Evolutionary conservation across 2,797 vertebrate genomes (phyloP), one percentile per base, ranked within the genome.

Genomic region (Diplodus sargus): DNA sequence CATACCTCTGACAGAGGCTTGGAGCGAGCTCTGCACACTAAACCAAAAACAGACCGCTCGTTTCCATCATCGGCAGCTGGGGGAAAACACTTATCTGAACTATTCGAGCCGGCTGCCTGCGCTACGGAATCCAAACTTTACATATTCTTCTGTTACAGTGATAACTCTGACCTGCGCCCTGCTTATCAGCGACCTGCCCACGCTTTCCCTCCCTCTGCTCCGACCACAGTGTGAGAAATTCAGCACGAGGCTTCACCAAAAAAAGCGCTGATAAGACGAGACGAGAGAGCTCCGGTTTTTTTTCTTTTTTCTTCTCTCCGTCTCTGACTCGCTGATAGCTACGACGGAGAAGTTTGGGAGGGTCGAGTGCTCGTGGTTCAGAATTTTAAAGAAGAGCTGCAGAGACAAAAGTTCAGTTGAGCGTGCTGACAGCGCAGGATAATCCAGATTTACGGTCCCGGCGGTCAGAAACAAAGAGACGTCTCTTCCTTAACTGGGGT

Each of bases 241-340:
- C 70, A 54, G 73, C 78, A 51, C 54, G 4, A 73, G 59, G 62
- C 67, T 73, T 67, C 70, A 67, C 74, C 69, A 85, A 84, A 74
- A 74, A 39, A 34, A 28, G 4, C 1, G 64, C 79, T 70, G 85
- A 89, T 87, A 85, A 87, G 70, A 62, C 43, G 18, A 39, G 47
- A 43, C 6, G 42, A 71, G 25, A 47, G 25, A 47, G 63, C 54
- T 66, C 22, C 0, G 79, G n/a, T n/a, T n/a, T 28, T 68, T 67
- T 73, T 51, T 39, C 1, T 39, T 39, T 34, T 34, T 34, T 34
- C 25, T 34, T 4, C 28, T 28, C 28, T 28, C 28, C 4, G 5
- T 39, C 34, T 10, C 34, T 39, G n/a, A n/a, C 25, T 47, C 53
- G 15, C 54, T 47, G 69, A 70, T 63, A 62, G 51, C 64, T 58